phyloP scores from a whole-genome alignment of 2,888 invertebrate genomes.

The Sesia bembeciformis region DNA sequence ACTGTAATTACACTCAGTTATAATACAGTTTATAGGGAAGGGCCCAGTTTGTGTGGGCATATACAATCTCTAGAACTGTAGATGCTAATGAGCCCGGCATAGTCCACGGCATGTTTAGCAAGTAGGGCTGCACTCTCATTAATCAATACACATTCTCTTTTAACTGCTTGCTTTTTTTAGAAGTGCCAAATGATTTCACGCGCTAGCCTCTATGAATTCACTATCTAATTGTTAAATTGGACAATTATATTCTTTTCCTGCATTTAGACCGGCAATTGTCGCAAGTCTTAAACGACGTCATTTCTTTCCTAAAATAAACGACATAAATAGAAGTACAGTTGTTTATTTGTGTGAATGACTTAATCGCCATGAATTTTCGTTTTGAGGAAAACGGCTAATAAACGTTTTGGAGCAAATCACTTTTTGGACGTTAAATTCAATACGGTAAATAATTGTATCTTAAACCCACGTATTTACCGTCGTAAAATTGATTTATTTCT shows the following conservation, averaged over 20 bases:
- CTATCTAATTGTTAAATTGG: slow-evolving; percentile 24
- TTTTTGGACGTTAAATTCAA: too few relatives aligned
- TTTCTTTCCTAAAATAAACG: neutral
- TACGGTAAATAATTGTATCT: too few relatives aligned
- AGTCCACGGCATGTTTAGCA: slow-evolving; percentile 52
- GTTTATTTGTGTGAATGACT: slow-evolving; percentile 17
- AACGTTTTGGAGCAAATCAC: too few relatives aligned
- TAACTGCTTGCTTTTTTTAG: slow-evolving; percentile 9
- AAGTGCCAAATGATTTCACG: slow-evolving; percentile 21
- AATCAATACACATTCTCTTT: slow-evolving; percentile 44
- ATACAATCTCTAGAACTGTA: slow-evolving; percentile 12
- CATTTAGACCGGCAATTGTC: slow-evolving; percentile 19
- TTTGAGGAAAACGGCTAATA: too few relatives aligned
- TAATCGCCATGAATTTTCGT: slow-evolving; percentile 4
- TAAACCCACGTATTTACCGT: too few relatives aligned
- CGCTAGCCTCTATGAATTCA: slow-evolving; percentile 14
- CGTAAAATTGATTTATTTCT: too few relatives aligned
- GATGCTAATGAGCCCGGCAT: slow-evolving; percentile 42
- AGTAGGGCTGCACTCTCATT: slow-evolving; percentile 42
- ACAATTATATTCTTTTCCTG: slow-evolving; percentile 27
- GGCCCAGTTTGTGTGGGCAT: neutral
- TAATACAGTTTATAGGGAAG: neutral
- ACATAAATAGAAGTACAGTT: neutral
- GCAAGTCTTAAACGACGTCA: neutral
- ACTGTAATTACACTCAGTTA: neutral